Percentiles rank a stretch among this genome's conserved stretches.
These are phyloP conservation scores for Epinephelus cyanopodus DNA, from an alignment of 2,113 vertebrate species.

Conservation along the genomic window DNA sequence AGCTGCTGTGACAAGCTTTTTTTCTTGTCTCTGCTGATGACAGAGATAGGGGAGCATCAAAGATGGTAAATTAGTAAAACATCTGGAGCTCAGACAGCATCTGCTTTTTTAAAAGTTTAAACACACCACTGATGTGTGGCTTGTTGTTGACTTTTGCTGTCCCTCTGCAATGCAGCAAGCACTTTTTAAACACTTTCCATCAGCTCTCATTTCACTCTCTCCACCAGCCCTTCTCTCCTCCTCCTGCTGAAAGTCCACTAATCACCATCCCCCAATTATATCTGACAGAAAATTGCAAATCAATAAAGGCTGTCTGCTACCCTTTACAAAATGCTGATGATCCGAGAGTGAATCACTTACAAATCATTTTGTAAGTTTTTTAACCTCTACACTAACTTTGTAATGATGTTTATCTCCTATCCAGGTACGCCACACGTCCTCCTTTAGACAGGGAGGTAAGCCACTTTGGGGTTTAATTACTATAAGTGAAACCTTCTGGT, in stretches of 20 bases:
- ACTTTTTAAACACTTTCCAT: neutral
- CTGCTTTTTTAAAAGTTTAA: constrained; percentile 11
- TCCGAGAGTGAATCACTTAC: constrained; percentile 21
- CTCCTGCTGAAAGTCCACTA: constrained; percentile 4
- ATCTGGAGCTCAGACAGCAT: neutral
- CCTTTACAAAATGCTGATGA: constrained; percentile 34
- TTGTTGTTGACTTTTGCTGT: neutral
- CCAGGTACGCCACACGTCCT: neutral
- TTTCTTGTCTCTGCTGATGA: neutral
- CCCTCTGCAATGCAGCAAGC: constrained; percentile 36
- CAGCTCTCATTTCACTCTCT: constrained; percentile 3
- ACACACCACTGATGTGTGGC: neutral
- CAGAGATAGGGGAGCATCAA: neutral
- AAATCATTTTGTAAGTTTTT: constrained; percentile 18
- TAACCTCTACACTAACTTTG: constrained; percentile 25
- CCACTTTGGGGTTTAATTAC: neutral
- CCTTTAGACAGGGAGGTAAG: neutral
- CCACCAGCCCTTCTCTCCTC: neutral
- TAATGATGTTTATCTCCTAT: constrained; percentile 22
- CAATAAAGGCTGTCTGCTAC: constrained; percentile 37
- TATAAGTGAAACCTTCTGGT: neutral
- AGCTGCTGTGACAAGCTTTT: neutral
- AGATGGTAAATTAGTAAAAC: neutral
- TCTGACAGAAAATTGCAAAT: constrained; percentile 48
- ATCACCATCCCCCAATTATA: constrained; percentile 31